Percentiles rank a stretch among this genome's conserved stretches.
These are phyloP conservation scores for Theonella swinhoei DNA, from an alignment of 37 sponge, comb jelly and placozoan genomes.

Conservation along the genomic window DNA sequence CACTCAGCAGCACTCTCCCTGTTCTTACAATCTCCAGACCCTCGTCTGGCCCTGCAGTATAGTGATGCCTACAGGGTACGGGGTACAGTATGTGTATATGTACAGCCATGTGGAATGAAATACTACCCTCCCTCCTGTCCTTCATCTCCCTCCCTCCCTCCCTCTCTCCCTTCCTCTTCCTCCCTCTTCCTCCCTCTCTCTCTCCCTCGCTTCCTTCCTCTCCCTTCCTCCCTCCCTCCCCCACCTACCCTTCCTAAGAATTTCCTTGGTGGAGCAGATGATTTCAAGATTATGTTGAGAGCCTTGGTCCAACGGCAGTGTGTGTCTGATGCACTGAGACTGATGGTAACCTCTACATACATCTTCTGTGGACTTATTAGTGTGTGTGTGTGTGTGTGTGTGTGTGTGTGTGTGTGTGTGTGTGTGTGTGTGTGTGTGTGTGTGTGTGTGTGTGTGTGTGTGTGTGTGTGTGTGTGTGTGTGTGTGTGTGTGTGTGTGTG, in stretches of 20 bases:
- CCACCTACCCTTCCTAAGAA: too few relatives aligned
- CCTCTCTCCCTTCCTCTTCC: not conserved
- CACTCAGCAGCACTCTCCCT: too few relatives aligned
- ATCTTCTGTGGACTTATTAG: not conserved
- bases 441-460: slow-evolving; percentile 15
- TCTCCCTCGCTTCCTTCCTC: not conserved
- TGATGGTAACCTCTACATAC: not conserved
- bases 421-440: slow-evolving; percentile 21
- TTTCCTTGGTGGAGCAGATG: not conserved
- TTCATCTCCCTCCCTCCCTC: too few relatives aligned
- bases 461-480: too few relatives aligned
- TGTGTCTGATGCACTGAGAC: not conserved
- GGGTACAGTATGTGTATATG: too few relatives aligned
- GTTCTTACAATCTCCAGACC: too few relatives aligned
- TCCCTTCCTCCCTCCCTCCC: too few relatives aligned
- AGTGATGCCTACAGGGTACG: too few relatives aligned
- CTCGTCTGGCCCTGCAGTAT: not conserved
- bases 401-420: slow-evolving; percentile 18
- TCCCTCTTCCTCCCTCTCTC: not conserved
- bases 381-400: slow-evolving; percentile 17
- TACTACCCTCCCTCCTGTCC: too few relatives aligned
- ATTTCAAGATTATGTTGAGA: not conserved
- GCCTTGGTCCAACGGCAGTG: not conserved
- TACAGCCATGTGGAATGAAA: too few relatives aligned
- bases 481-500: too few relatives aligned